phyloP scores from a whole-genome alignment of 2,888 invertebrate genomes.

The Cryptocheilus praepositus region DNA sequence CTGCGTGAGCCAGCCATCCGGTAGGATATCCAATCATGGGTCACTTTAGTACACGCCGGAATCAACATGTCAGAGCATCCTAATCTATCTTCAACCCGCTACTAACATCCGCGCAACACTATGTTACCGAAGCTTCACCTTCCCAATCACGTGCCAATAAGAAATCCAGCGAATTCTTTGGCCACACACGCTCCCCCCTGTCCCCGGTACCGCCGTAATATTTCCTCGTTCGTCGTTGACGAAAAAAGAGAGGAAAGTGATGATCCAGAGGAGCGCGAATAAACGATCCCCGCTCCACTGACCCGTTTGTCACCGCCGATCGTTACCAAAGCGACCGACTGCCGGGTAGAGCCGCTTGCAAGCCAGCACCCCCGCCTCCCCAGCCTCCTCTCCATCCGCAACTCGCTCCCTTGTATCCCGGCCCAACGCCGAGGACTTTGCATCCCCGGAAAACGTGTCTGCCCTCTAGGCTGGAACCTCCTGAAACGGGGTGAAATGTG shows the following conservation, averaged over 20 bases:
- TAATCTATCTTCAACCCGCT: no score
- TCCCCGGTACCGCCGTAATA: conserved; percentile 3
- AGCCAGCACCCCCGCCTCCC: neutral
- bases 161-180: no score
- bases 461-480: neutral
- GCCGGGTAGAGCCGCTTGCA: conserved; percentile 32
- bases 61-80: no score
- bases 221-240: neutral
- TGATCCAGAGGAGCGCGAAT: conserved; percentile 16
- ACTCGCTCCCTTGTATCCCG: conserved; percentile 14
- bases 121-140: no score
- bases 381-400: neutral
- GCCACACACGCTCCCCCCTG: no score
- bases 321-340: conserved; percentile 45
- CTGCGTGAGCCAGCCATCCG: no score
- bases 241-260: neutral
- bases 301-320: conserved; percentile 49
- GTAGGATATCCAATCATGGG: no score
- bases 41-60: no score
- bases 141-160: no score
- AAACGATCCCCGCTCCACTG: conserved; percentile 46
- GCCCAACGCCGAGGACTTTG: conserved; percentile 25
- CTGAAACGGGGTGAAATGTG: neutral
- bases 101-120: no score
- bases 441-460: conserved; percentile 34